A percentile compares a stretch with the other conserved stretches of the same genome.
Conservation (phyloP, 2,797 vertebrate species). For the Dendrocincla tyrannina region DNA sequence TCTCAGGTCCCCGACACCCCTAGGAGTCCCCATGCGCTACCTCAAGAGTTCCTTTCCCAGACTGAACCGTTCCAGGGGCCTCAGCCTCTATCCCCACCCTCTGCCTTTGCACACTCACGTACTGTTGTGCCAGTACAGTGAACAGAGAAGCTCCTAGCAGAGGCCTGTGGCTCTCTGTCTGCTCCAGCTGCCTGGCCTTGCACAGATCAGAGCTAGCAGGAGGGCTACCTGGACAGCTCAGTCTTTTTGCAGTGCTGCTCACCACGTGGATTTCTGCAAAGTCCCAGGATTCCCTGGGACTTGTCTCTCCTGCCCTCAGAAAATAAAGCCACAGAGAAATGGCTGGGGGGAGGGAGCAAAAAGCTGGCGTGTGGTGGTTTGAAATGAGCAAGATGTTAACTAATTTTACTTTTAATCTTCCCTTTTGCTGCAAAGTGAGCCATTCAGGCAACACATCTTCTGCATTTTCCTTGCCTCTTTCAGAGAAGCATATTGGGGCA, state of each 20-base stretch:
- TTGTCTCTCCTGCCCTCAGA: background rate
- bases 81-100: background rate
- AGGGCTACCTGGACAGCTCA: background rate
- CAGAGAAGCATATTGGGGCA: slow-evolving; percentile 99
- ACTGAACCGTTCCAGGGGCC: background rate
- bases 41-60: background rate
- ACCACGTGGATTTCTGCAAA: background rate
- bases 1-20: background rate
- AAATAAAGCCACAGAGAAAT: background rate
- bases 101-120: background rate
- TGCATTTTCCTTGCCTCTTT: slow-evolving; percentile 98
- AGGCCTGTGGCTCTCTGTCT: background rate
- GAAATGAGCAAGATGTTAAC: slow-evolving; percentile 89
- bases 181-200: background rate
- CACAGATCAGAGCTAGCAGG: background rate
- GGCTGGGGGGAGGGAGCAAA: background rate
- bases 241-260: background rate
- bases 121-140: accelerated
- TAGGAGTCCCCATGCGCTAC: background rate
- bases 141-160: background rate
- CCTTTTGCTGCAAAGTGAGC: slow-evolving; percentile 90
- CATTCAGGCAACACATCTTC: slow-evolving; percentile 90
- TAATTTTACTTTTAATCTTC: slow-evolving; percentile 94
- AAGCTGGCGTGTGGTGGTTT: slow-evolving; percentile 45
- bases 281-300: background rate